Percentiles rank a stretch among this genome's conserved stretches.
Conservation (phyloP, 2,797 vertebrate genomes). For the Threskiornis aethiopicus region DNA sequence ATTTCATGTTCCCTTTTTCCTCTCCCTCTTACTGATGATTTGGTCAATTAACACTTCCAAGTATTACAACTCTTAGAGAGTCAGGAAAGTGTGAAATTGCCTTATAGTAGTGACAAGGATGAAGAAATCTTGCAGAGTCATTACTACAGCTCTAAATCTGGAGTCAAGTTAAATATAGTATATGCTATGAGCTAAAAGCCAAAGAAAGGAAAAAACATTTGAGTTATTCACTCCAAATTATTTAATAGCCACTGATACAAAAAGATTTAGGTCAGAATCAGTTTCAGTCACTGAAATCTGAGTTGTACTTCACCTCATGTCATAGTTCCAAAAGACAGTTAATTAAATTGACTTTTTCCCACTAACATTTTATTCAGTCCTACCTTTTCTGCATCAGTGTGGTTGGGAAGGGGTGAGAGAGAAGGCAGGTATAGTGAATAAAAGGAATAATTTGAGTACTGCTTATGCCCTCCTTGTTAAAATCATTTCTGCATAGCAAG, state of each 20-base stretch:
- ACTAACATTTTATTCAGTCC: background rate
- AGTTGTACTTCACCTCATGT: background rate
- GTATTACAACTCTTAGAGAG: conserved; percentile 58
- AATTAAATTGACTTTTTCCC: background rate
- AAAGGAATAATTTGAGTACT: background rate
- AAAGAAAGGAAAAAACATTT: background rate
- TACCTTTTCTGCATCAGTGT: background rate
- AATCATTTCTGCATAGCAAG: background rate
- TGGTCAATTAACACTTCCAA: conserved; percentile 72
- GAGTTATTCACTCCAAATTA: background rate
- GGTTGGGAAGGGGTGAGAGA: background rate
- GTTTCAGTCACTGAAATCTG: too few species aligned
- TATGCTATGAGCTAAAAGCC: background rate
- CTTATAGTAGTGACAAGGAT: conserved; percentile 55
- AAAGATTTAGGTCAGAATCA: background rate
- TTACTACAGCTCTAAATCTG: background rate
- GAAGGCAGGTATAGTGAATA: background rate
- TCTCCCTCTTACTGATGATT: conserved; percentile 46
- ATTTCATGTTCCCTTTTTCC: conserved; percentile 41
- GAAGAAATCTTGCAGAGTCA: conserved; percentile 51
- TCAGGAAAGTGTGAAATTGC: conserved; percentile 71
- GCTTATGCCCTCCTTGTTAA: background rate
- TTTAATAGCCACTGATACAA: background rate
- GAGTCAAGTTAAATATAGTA: conserved; percentile 48
- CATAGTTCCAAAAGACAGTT: background rate